Evolutionary conservation across 2,797 vertebrate species (phyloP).

Genomic region (Danionella dracula): DNA sequence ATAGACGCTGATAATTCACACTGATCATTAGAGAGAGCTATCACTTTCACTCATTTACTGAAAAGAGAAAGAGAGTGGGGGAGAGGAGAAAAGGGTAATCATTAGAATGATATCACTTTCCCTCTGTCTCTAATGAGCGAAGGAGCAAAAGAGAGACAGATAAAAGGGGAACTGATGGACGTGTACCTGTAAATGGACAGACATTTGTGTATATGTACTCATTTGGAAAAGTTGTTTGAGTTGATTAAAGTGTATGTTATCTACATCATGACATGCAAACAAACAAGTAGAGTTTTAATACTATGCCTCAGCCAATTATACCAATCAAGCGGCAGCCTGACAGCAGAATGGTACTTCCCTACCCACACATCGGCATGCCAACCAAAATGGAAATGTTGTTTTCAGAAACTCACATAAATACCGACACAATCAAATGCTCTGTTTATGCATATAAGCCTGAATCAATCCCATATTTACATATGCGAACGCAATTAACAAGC

Average conservation of each 20-base stretch:
- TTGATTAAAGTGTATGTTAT: conserved; percentile 8
- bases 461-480: conserved; percentile 42
- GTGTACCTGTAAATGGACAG: background rate
- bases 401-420: background rate
- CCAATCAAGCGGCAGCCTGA: conserved; percentile 13
- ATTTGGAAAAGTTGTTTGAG: background rate
- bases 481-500: conserved; percentile 53
- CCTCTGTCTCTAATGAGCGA: conserved; percentile 62
- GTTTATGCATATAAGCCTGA: conserved; percentile 33
- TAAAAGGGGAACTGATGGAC: background rate
- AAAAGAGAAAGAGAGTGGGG: conserved; percentile 58
- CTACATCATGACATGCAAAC: conserved; percentile 12
- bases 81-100: conserved; percentile 61
- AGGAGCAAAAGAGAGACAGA: conserved; percentile 48
- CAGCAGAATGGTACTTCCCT: conserved; percentile 14
- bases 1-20: conserved; percentile 76
- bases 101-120: conserved; percentile 77
- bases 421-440: conserved; percentile 27
- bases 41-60: conserved; percentile 82
- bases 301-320: conserved; percentile 8
- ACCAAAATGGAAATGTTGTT: conserved; percentile 10
- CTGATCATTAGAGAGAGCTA: conserved; percentile 75
- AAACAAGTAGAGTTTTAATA: background rate
- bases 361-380: conserved; percentile 13
- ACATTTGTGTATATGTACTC: no score